phyloP scores from a whole-genome alignment of 2,113 vertebrate genomes.

The Platichthys flesus region DNA sequence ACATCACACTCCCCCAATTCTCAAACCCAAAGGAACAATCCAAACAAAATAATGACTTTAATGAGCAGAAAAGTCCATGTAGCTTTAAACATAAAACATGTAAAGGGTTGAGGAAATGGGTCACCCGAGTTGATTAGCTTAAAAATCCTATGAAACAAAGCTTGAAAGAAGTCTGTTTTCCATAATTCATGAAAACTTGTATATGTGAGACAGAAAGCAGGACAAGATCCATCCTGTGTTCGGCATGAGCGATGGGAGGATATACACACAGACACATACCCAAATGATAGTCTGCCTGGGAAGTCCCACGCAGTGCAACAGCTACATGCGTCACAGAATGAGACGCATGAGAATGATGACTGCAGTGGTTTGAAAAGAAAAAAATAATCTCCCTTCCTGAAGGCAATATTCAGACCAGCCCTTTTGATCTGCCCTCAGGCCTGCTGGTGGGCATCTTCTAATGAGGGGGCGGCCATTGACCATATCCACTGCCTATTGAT shows the following conservation, averaged over 20 bases:
- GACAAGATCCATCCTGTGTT: not conserved
- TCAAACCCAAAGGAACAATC: not conserved
- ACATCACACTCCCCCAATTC: not conserved
- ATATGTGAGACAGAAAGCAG: not conserved
- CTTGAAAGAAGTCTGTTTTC: too few relatives aligned
- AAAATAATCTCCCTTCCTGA: slow-evolving; percentile 32
- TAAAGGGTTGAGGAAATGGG: too few relatives aligned
- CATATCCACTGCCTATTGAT: slow-evolving; percentile 69
- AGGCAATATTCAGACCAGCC: slow-evolving; percentile 63
- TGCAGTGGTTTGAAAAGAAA: slow-evolving; percentile 32
- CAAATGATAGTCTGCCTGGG: slow-evolving; percentile 11
- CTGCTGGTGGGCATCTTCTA: slow-evolving; percentile 73
- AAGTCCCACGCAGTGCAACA: slow-evolving; percentile 25
- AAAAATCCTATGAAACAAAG: too few relatives aligned
- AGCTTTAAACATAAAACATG: too few relatives aligned
- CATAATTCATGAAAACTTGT: too few relatives aligned
- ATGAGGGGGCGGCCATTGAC: slow-evolving; percentile 70
- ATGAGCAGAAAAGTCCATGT: too few relatives aligned
- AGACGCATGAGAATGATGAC: slow-evolving; percentile 43
- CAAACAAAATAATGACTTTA: too few relatives aligned
- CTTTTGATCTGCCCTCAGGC: slow-evolving; percentile 74
- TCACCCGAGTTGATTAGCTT: too few relatives aligned
- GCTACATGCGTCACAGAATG: slow-evolving; percentile 41
- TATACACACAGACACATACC: slow-evolving; percentile 1
- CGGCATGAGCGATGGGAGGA: slow-evolving; percentile 12